Evolutionary conservation across 2,113 vertebrate genomes (phyloP), one percentile per base, ranked within the genome.

Genomic region (Urocitellus parryii): DNA sequence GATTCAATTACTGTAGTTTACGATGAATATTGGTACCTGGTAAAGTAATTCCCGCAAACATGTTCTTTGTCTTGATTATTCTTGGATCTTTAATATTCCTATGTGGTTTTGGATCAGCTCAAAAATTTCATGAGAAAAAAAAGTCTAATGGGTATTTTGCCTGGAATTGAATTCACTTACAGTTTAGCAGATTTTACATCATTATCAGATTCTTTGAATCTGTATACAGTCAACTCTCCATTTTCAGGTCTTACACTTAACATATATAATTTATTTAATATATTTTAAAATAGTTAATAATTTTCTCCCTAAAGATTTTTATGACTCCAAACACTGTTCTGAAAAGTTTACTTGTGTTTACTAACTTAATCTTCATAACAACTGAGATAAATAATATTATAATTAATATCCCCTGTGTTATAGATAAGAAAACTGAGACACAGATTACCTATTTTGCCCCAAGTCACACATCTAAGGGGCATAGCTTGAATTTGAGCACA

Each of bases 91-190:
- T 48, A 32, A 9, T 93, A 39, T 84, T 87, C 63, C 24, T 42
- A n/a, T 48, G 34, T 74, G 53, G 76, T 85, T 73, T 79, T 51
- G 42, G 51, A 48, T 70, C 39, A 72, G 61, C 17, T 92, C 70
- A 72, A n/a, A 83, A 61, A 91, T 70, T 94, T 82, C 20, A 81
- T 56, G 2, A 29, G 24, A 24, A 51, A 51, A 86, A 20, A 86
- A 25, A 14, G 67, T 14, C 22, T 56, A 88, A 53, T 51, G 63
- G 2, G 12, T 53, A 92, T 81, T 88, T 91, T 91, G 0, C 48
- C n/a, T 83, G 25, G 8, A 95, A 88, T 39, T 88, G 4, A 77
- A 90, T 87, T 82, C 34, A 91, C 72, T 78, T 73, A 65, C 58
- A 78, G 73, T 48, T 91, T 88, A 88, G 10, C 3, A 16, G 4